These are phyloP conservation scores for Eulacestoma nigropectus DNA, from an alignment of 2,113 vertebrate genomes.

Conservation along the genomic window DNA sequence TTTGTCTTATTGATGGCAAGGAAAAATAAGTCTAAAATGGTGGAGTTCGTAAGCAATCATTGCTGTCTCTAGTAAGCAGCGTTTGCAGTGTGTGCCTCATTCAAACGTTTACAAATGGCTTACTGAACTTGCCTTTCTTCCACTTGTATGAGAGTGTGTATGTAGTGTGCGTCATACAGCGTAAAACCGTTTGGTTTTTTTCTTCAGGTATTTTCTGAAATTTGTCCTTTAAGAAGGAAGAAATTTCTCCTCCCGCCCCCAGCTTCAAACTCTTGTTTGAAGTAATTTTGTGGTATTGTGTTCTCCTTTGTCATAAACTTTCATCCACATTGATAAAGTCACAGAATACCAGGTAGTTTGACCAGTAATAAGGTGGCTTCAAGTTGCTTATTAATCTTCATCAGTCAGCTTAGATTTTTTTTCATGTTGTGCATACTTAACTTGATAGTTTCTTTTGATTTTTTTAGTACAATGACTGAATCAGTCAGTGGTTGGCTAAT, in stretches of 20 bases:
- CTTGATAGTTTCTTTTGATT: not conserved
- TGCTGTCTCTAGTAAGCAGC: not conserved
- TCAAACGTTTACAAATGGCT: not conserved
- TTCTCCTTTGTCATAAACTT: not conserved
- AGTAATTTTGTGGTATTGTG: not conserved
- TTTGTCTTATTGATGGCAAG: not conserved
- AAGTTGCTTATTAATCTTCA: not conserved
- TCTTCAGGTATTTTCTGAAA: not conserved
- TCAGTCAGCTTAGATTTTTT: not conserved
- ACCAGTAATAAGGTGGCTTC: not conserved
- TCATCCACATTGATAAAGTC: not conserved
- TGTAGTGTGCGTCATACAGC: not conserved
- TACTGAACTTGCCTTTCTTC: not conserved
- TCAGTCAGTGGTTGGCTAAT: not conserved
- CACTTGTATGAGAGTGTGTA: not conserved
- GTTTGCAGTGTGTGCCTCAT: not conserved
- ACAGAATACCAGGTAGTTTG: not conserved
- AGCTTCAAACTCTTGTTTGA: not conserved
- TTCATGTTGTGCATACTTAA: not conserved
- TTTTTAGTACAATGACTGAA: not conserved
- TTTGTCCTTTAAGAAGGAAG: not conserved
- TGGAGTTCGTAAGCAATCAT: not conserved
- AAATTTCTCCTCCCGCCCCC: rapidly evolving
- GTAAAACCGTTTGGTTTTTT: not conserved
- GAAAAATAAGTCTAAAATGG: not conserved